Percentiles rank a stretch among this genome's conserved stretches.
These are phyloP conservation scores for Drosophila navojoa DNA, from an alignment of 1,140 invertebrate genomes.

Conservation along the genomic window DNA sequence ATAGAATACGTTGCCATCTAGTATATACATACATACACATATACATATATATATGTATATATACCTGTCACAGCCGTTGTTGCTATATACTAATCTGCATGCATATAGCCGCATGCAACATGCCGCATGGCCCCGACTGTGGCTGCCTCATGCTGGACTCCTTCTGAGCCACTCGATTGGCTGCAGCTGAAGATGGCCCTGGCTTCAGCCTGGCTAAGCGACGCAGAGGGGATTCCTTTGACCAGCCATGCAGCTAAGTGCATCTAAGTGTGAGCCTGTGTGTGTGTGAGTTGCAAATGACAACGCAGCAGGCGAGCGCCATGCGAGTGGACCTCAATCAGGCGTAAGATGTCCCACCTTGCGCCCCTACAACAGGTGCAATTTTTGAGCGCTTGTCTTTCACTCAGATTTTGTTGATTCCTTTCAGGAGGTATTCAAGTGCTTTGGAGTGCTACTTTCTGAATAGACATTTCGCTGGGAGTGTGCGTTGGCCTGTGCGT, in stretches of 20 bases:
- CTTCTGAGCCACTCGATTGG: conserved; percentile 67
- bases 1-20: conserved; percentile 36
- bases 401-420: conserved; percentile 51
- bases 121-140: conserved; percentile 39
- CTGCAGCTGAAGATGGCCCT: conserved; percentile 38
- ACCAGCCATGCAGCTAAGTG: conserved; percentile 71
- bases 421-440: conserved; percentile 10
- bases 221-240: conserved; percentile 41
- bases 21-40: neutral
- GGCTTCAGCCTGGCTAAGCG: conserved; percentile 1
- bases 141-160: conserved; percentile 36
- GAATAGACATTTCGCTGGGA: conserved; percentile 1
- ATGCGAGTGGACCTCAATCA: conserved; percentile 57
- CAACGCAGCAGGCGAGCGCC: conserved; percentile 49
- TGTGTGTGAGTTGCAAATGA: conserved; percentile 43
- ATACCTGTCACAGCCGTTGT: too few species aligned
- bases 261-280: conserved; percentile 4
- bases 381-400: conserved; percentile 37
- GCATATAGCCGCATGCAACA: conserved; percentile 38
- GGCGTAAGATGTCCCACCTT: conserved; percentile 61
- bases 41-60: conserved; percentile 24
- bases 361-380: conserved; percentile 6
- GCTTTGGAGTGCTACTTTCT: neutral
- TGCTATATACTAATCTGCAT: conserved; percentile 4
- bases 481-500: conserved; percentile 77